Evolutionary conservation across 2,113 vertebrate genomes (phyloP).

Genomic region (Falco punctatus): DNA sequence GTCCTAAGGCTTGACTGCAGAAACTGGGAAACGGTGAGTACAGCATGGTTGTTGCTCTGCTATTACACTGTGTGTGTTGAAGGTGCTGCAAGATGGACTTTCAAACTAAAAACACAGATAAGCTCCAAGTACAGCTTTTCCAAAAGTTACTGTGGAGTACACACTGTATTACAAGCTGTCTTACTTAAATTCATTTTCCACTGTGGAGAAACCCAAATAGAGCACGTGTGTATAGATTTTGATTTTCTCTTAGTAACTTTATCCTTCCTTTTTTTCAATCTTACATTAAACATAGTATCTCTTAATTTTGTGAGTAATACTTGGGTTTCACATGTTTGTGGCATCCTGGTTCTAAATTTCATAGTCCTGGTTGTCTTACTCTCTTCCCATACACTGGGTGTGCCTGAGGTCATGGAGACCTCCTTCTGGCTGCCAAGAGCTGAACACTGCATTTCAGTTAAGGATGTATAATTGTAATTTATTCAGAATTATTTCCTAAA

Average conservation of each 20-base stretch:
- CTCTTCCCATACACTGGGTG: neutral
- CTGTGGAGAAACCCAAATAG: neutral
- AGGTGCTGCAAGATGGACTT: neutral
- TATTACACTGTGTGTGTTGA: accelerated
- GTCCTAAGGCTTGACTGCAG: neutral
- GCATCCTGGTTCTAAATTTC: neutral
- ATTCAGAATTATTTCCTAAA: neutral
- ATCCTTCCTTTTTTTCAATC: neutral
- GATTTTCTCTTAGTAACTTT: neutral
- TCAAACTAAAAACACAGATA: neutral
- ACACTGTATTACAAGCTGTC: neutral
- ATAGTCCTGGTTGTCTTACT: neutral
- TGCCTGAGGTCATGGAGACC: neutral
- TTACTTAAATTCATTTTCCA: neutral
- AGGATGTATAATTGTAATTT: neutral
- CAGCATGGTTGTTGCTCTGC: neutral
- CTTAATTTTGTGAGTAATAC: neutral
- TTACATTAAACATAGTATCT: neutral
- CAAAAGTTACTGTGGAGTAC: neutral
- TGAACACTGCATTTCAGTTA: neutral
- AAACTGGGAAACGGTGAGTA: neutral
- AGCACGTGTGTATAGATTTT: neutral
- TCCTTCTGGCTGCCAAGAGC: neutral
- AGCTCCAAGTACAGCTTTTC: neutral
- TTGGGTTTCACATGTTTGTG: neutral